Evolutionary conservation across 2,113 vertebrate species (phyloP), one percentile per base, ranked within the genome.

Genomic region (Ginglymostoma cirratum): DNA sequence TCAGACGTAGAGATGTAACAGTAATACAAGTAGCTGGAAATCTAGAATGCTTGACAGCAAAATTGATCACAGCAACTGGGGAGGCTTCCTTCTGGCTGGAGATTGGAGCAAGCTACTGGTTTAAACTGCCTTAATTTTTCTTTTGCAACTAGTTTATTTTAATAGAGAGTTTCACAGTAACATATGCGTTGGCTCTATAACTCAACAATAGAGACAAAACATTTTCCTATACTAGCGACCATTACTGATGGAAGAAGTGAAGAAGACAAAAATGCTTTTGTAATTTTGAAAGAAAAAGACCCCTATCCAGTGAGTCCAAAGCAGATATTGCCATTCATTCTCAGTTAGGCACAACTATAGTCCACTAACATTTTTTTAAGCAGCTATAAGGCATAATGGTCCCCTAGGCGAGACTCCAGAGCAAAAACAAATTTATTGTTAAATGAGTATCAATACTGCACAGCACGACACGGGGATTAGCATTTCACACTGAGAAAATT

Each of bases 401-500:
- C 66, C n/a, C 65, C 65, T 67, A 94, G 92, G 38, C 92, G 45
- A 67, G 34, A 42, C 3, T 67, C 92, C 45, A 61, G 70, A 55
- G 45, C 48, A 76, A 80, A 95, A 95, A 83, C 19, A 55, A 34
- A 55, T 65, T 78, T 95, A 52, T 95, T 78, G 45, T 61, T 48
- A 61, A 83, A 95, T 95, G 34, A 83, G 48, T 55, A 80, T 95
- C 78, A 95, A 95, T 76, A 95, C 78, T 65, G 78, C 78, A 80
- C 95, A 96, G 80, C 34, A 96, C 52, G n/a, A 96, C 34, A 80
- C 23, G 52, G 23, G 80, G 80, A 96, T 96, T 96, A 83, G 83
- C 78, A 96, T 87, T 87, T 96, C 95, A 86, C 95, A 96, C 95
- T 27, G 80, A 69, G 48, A 96, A 96, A 45, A 86, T 85, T 87